Base-by-base conservation (phyloP, 2,888 invertebrate species). In the Coecobrya sp. region DNA sequence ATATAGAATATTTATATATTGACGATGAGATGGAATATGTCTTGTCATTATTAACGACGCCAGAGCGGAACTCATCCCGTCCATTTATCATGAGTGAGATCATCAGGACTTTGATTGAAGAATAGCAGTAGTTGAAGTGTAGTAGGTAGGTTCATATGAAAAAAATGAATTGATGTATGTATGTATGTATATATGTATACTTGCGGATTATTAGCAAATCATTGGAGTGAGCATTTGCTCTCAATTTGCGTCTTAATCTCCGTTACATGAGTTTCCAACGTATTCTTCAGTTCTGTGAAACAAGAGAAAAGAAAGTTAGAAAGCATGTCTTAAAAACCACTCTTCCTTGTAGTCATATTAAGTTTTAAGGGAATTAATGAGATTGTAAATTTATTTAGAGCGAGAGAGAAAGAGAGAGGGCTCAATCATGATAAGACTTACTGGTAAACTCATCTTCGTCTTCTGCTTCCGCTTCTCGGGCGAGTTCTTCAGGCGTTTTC, bases 401-500 rank as follows among this genome's bases (percentile, higher is more conserved):
- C 2, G 76, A 16, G 76, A 76, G n/a, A 42, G 5, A 76, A 70
- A 7, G n/a, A 42, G 5, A 76, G 42, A 7, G n/a, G 42, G 36
- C n/a, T 36, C 13, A 36, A 42, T 49, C 11, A 25, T n/a, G 13
- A 42, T 19, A 42, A 4, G 13, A 42, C 95, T 95, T 95, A 99
- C 99, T 99, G 96, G 99, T 99, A 96, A 99, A 98, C 96, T 99
- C 99, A 95, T 99, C 99, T 96, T 99, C 98, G 96, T 99, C 98
- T 96, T 98, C 98, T 86, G 98, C 98, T 96, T 99, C 99, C 76
- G 99, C 99, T 96, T 99, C 99, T 73, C 98, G 98, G 92, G 99
- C 99, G 95, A 99, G 96, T 96, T 99, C 99, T 96, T 99, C 99
- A 0, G 99, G 99, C 93, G 99, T 99, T 96, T 99, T 99, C 97